Evolutionary conservation across 2,113 vertebrate species (phyloP).

Genomic region (Chelonoidis abingdonii): DNA sequence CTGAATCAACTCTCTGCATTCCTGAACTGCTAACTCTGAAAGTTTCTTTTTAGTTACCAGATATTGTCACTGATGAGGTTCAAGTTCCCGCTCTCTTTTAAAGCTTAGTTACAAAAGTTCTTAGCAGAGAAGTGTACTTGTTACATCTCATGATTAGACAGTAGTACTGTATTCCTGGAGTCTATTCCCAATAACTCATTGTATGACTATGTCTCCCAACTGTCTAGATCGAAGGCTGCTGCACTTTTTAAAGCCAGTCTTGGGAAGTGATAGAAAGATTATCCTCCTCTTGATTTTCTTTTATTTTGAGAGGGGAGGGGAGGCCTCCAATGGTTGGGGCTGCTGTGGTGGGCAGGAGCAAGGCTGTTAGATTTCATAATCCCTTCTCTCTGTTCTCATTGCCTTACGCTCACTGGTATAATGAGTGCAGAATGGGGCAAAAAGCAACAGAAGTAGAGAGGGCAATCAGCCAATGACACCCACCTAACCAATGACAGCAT

Average conservation of each 20-base stretch:
- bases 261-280: not conserved
- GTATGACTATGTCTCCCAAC: not conserved
- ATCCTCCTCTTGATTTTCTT: not conserved
- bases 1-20: not conserved
- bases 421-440: not conserved
- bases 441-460: not conserved
- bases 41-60: constrained; percentile 33
- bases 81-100: not conserved
- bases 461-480: not conserved
- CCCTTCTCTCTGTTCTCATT: not conserved
- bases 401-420: not conserved
- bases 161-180: not conserved
- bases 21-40: not conserved
- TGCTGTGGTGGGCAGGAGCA: not conserved
- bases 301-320: not conserved
- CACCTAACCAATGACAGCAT: not conserved
- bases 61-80: constrained; percentile 16
- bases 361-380: not conserved
- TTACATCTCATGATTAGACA: not conserved
- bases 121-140: not conserved
- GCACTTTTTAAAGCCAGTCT: not conserved
- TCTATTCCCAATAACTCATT: not conserved
- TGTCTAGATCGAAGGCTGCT: not conserved
- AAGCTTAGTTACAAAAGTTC: not conserved
- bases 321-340: not conserved